Conservation (phyloP, 2,888 invertebrate species). For the Galerucella nymphaeae region DNA sequence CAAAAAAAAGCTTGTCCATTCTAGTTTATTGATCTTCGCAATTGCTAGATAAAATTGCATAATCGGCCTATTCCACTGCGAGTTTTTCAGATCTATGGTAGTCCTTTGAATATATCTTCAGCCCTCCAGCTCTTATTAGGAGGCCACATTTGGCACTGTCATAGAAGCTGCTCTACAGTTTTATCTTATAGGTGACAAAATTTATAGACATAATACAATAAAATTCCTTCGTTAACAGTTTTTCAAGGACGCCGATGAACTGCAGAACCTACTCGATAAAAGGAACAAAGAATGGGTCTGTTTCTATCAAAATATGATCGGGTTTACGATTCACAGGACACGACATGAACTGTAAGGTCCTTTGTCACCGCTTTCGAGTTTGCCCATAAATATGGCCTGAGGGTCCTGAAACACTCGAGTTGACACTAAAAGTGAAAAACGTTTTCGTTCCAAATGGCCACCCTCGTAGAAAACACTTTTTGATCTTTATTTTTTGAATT, state of each 20-base stretch:
- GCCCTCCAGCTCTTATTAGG: too few relatives aligned
- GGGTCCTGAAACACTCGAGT: constrained; percentile 51
- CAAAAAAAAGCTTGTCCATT: too few relatives aligned
- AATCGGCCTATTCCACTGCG: too few relatives aligned
- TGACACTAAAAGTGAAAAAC: constrained; percentile 52
- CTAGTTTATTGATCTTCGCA: too few relatives aligned
- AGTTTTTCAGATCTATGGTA: too few relatives aligned
- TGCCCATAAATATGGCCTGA: constrained; percentile 57
- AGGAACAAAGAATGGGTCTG: constrained; percentile 54
- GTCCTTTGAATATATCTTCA: too few relatives aligned
- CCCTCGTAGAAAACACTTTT: constrained; percentile 30
- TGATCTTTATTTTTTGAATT: constrained; percentile 32
- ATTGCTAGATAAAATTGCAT: too few relatives aligned
- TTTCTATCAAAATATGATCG: constrained; percentile 57
- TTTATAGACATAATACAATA: too few relatives aligned
- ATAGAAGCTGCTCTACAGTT: too few relatives aligned
- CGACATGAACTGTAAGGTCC: constrained; percentile 56
- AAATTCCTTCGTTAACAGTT: background rate
- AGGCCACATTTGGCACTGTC: too few relatives aligned
- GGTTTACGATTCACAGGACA: constrained; percentile 57
- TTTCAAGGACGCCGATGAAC: background rate
- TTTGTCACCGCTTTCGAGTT: constrained; percentile 55
- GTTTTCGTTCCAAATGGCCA: constrained; percentile 43
- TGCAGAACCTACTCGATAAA: constrained; percentile 50
- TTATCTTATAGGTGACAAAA: too few relatives aligned